Evolutionary conservation across 2,797 vertebrate species (phyloP), one percentile per base, ranked within the genome.

Genomic region (Aeoliscus strigatus): DNA sequence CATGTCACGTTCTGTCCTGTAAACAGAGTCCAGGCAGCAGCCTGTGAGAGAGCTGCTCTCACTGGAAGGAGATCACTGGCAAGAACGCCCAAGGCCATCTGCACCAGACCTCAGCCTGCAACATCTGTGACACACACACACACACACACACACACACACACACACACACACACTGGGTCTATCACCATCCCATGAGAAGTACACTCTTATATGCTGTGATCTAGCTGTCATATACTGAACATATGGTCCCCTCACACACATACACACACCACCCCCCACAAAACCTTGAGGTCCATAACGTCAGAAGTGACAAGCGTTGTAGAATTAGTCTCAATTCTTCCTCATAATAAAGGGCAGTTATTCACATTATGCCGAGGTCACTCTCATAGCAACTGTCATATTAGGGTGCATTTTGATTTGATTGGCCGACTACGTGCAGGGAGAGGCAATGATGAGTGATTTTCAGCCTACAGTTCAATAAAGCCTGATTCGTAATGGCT

Each of bases 311-410:
- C 73, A 71, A 74, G 72, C 68, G 52, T 57, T 60, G 77, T 76
- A 62, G 77, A 82, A 84, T 83, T 78, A 83, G 78, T 73, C 77
- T 76, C 72, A 81, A 77, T 82, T 81, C 77, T 79, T 67, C 66
- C 53, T 51, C 15, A 37, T 74, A 66, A 74, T 80, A 82, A 81
- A 79, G 68, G 77, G 12, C 68, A 70, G 70, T 79, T 77, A 78
- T 65, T 79, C 57, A 65, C 67, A 77, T 83, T 70, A 74, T 51
- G 48, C 56, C 53, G 78, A 75, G 82, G 82, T 82, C 82, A 76
- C 61, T 80, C 64, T 75, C 67, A 60, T 62, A 78, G 79, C 71
- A 72, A 77, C 77, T 82, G 75, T 82, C 81, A 85, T 75, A 79
- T 79, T 75, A 78, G 61, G 41, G 41, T 14, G 35, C 70, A 63